Base-by-base conservation (phyloP, 2,113 vertebrate species). In the Chionomys nivalis region DNA sequence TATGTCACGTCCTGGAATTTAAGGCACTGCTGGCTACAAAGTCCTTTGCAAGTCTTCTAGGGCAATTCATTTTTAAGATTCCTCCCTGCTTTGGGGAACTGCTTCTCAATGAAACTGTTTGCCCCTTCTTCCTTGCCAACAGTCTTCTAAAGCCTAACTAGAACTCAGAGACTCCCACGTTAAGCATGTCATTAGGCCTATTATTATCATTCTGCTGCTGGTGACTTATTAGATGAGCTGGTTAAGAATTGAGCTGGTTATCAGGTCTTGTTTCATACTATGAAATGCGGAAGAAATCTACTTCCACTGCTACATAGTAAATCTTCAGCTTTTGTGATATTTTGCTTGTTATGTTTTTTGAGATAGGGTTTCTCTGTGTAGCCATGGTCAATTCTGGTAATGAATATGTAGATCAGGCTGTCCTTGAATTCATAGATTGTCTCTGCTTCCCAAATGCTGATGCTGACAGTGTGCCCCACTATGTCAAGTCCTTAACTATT, bases 141-240 rank as follows among this genome's bases (percentile, higher is more conserved):
- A 55, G 33, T 89, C 49, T 95, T 92, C 42, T 86, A 79, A 95
- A 52, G n/a, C 31, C 76, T 93, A 95, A 9, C 33, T 49, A 76
- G 77, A 23, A 23, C 19, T 16, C 7, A 90, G 82, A 94, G 36
- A 93, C 52, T 79, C n/a, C 31, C 21, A 70, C 26, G 17, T 82
- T 94, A 11, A 93, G 70, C 42, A 81, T 77, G 8, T 88, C 76
- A 92, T 73, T 89, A 95, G 93, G 31, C 31, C 65, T 91, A 58
- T 90, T 2, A 19, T 36, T 88, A 77, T 42, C 89, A 93, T 82
- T 91, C 68, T 87, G 87, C 72, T 5, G 33, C 39, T 93, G 91
- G 42, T 82, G 47, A 95, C 73, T 82, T 44, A 90, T 47, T 66
- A 86, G 36, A n/a, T 88, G 52, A 87, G 16, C 19, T 21, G 47